Evolutionary conservation across 2,888 invertebrate species (phyloP).

Genomic region (Tenthredo distinguenda): DNA sequence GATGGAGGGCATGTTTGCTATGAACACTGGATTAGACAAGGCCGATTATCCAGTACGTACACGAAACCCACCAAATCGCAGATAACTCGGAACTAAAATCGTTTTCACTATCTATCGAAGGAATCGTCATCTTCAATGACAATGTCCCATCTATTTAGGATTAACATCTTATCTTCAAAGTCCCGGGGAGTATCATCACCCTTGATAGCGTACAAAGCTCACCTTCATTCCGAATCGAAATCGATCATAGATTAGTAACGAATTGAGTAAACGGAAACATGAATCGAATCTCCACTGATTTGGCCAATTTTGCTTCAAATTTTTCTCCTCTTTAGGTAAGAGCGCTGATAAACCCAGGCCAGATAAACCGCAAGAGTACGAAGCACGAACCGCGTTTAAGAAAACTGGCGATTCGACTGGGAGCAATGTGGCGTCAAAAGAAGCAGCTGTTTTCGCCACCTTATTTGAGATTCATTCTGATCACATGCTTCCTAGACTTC

Average conservation of each 20-base stretch:
- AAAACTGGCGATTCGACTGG: conserved; percentile 52
- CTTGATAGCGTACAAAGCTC: not conserved
- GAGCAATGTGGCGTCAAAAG: conserved; percentile 59
- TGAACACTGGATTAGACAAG: conserved; percentile 79
- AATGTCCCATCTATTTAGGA: not conserved
- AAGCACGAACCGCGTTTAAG: conserved; percentile 41
- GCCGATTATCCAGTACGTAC: conserved; percentile 79
- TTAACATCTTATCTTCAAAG: not conserved
- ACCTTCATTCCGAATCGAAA: not conserved
- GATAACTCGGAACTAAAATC: not conserved
- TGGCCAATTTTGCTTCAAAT: too few species aligned
- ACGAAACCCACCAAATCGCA: not conserved
- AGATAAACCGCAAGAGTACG: conserved; percentile 50
- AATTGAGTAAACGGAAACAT: not conserved
- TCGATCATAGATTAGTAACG: conserved; percentile 11
- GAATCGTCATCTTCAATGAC: conserved; percentile 7
- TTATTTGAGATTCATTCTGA: conserved; percentile 79
- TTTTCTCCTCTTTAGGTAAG: conserved; percentile 18
- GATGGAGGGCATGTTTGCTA: conserved; percentile 80
- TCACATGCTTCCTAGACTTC: conserved; percentile 82
- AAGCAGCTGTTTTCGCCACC: conserved; percentile 79
- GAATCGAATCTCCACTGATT: not conserved
- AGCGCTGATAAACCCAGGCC: conserved; percentile 24
- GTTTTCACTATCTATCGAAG: not conserved
- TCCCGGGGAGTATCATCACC: conserved; percentile 20